phyloP scores from a whole-genome alignment of 1,140 invertebrate genomes.

The Trialeurodes vaporariorum region DNA sequence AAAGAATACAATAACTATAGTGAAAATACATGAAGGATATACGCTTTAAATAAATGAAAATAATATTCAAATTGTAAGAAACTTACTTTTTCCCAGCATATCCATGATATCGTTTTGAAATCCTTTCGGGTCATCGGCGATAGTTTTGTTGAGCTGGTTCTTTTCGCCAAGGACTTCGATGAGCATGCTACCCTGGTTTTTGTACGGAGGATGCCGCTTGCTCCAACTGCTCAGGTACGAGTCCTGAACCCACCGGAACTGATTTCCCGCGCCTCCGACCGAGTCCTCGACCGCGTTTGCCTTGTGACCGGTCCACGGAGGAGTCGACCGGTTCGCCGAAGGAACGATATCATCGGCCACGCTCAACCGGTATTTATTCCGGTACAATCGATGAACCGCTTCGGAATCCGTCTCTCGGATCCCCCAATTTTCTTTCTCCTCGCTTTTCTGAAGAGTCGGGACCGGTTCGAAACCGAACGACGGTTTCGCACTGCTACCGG shows the following conservation, averaged over 20 bases:
- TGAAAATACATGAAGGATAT: too few relatives aligned
- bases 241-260: not conserved
- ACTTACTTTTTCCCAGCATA: conserved; percentile 69
- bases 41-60: too few relatives aligned
- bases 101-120: conserved; percentile 60
- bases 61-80: too few relatives aligned
- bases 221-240: not conserved
- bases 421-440: not conserved
- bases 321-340: not conserved
- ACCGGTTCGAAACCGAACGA: not conserved
- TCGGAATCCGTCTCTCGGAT: not conserved
- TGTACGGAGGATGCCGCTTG: not conserved
- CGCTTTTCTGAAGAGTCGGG: not conserved
- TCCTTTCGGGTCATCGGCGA: conserved; percentile 34
- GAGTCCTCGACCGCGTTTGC: not conserved
- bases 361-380: not conserved
- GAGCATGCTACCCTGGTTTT: conserved; percentile 27
- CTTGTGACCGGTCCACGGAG: too few relatives aligned
- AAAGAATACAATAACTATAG: too few relatives aligned
- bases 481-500: too few relatives aligned
- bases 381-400: not conserved
- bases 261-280: too few relatives aligned
- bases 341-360: not conserved
- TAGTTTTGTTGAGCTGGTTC: conserved; percentile 40
- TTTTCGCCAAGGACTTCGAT: conserved; percentile 55